Evolutionary conservation across 1,140 invertebrate species (phyloP).

Genomic region (Listronotus bonariensis): DNA sequence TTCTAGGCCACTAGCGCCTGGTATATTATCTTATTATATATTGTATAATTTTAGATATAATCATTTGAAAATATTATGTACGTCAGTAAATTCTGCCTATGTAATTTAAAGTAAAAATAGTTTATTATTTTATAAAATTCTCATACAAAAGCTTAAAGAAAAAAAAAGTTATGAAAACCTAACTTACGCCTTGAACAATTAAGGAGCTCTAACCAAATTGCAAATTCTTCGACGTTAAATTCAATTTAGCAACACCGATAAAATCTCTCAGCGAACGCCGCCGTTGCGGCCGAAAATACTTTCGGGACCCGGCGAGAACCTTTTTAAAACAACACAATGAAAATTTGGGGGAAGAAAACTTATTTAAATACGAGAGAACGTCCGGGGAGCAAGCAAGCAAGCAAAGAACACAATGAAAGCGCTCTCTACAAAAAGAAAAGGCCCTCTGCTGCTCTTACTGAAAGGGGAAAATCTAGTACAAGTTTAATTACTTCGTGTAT

Average conservation of each 20-base stretch:
- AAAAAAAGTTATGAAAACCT: background rate
- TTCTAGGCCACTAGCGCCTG: no score
- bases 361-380: conserved; percentile 23
- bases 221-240: conserved; percentile 23
- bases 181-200: conserved; percentile 13
- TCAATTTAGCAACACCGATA: conserved; percentile 15
- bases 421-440: conserved; percentile 2
- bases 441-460: background rate
- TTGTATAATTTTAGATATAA: no score
- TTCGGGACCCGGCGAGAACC: conserved; percentile 10
- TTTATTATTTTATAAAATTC: no score
- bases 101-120: no score
- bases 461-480: conserved; percentile 19
- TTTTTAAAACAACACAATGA: conserved; percentile 18
- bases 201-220: conserved; percentile 19
- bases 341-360: conserved; percentile 20
- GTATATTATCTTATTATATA: no score
- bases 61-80: no score
- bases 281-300: conserved; percentile 12
- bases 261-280: conserved; percentile 6
- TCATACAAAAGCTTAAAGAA: background rate
- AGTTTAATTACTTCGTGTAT: conserved; percentile 25
- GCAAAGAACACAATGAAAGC: conserved; percentile 18
- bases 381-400: conserved; percentile 7
- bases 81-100: no score